Evolutionary conservation across 1,140 invertebrate species (phyloP).

Genomic region (Drosophila pruinosa): DNA sequence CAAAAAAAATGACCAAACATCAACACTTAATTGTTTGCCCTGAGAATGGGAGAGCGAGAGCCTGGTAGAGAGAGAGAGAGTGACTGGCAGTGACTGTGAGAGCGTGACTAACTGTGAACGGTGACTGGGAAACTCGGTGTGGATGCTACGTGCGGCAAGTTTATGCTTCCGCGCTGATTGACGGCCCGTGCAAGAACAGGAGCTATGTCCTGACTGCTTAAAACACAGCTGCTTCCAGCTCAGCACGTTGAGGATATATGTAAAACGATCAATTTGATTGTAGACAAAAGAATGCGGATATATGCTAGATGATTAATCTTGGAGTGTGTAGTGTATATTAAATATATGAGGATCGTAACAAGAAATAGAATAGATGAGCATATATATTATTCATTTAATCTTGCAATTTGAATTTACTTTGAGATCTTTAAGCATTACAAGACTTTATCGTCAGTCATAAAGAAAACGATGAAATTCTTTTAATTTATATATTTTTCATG

Average conservation of each 20-base stretch:
- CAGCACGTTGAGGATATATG: neutral
- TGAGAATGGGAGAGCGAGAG: slow-evolving; percentile 9
- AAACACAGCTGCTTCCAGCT: slow-evolving; percentile 18
- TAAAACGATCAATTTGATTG: slow-evolving; percentile 17
- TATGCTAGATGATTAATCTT: neutral
- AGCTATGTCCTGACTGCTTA: slow-evolving; percentile 1
- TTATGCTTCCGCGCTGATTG: slow-evolving; percentile 42
- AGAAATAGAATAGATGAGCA: too few relatives aligned
- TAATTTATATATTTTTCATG: neutral
- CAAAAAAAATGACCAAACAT: slow-evolving; percentile 71
- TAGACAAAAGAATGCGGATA: neutral
- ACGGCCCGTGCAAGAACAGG: slow-evolving; percentile 7
- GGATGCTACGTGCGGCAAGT: slow-evolving; percentile 41
- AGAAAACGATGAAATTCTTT: neutral
- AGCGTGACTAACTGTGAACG: slow-evolving; percentile 31
- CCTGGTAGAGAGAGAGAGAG: slow-evolving; percentile 13
- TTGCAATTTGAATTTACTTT: too few relatives aligned
- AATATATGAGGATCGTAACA: too few relatives aligned
- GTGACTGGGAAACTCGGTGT: slow-evolving; percentile 25
- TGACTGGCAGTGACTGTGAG: slow-evolving; percentile 34
- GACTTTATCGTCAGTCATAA: too few relatives aligned
- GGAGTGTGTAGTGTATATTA: too few relatives aligned
- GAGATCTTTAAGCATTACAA: too few relatives aligned
- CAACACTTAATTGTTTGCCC: slow-evolving; percentile 78
- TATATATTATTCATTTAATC: too few relatives aligned